Conservation (phyloP, 1,140 invertebrate species). For the Protaetia brevitarsis region DNA sequence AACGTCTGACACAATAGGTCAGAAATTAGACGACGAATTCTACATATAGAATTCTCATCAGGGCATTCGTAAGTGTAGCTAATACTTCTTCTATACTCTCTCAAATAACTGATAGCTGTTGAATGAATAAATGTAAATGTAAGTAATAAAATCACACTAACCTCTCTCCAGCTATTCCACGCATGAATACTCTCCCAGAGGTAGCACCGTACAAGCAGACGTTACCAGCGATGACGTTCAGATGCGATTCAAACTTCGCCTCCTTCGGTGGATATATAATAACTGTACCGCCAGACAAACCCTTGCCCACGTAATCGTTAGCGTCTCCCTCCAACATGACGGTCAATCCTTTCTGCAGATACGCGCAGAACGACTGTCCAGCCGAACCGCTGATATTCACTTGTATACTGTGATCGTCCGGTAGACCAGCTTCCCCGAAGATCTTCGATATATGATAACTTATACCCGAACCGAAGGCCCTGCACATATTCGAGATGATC, state of each 20-base stretch:
- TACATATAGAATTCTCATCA: too few relatives aligned
- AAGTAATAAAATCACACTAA: too few relatives aligned
- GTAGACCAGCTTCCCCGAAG: slow-evolving; percentile 84
- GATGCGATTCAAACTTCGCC: slow-evolving; percentile 79
- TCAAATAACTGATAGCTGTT: too few relatives aligned
- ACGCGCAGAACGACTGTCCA: slow-evolving; percentile 98
- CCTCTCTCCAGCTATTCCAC: slow-evolving; percentile 94
- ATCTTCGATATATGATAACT: slow-evolving; percentile 93
- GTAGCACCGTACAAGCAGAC: slow-evolving; percentile 98
- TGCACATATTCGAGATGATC: slow-evolving; percentile 85
- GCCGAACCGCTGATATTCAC: slow-evolving; percentile 88
- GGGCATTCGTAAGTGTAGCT: too few relatives aligned
- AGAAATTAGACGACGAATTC: too few relatives aligned
- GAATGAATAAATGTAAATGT: too few relatives aligned
- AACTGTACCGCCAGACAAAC: slow-evolving; percentile 94
- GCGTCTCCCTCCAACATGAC: slow-evolving; percentile 94
- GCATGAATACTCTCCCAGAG: slow-evolving; percentile 88
- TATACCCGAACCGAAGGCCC: slow-evolving; percentile 89
- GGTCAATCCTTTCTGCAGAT: slow-evolving; percentile 84
- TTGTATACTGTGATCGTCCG: slow-evolving; percentile 76
- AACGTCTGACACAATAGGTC: too few relatives aligned
- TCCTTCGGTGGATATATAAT: slow-evolving; percentile 91
- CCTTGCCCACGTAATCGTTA: slow-evolving; percentile 96
- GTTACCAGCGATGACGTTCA: slow-evolving; percentile 97
- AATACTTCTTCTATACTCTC: too few relatives aligned